These are phyloP conservation scores for Hyposoter didymator DNA, from an alignment of 2,888 invertebrate genomes.

Conservation along the genomic window DNA sequence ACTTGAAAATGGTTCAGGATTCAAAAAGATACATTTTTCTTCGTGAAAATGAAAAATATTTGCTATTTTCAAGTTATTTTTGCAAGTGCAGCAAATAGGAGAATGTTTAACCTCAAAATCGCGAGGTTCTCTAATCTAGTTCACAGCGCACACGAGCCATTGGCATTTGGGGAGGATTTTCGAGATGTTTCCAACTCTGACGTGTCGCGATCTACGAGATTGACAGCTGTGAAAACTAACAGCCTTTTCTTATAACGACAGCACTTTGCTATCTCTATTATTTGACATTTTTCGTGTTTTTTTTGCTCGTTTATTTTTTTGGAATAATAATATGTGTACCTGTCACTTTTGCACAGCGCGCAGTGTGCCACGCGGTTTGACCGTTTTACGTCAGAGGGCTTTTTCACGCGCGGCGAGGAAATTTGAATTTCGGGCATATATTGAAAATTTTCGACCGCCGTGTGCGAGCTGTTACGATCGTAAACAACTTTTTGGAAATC, in stretches of 20 bases:
- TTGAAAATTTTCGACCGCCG: no score
- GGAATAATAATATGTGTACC: not conserved
- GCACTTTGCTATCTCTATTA: not conserved
- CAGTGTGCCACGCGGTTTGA: not conserved
- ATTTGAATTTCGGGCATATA: not conserved
- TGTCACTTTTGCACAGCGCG: not conserved
- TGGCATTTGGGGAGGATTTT: not conserved
- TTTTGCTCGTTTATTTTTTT: not conserved
- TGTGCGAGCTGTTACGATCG: no score
- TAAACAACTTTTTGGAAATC: no score
- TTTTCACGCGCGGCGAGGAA: not conserved
- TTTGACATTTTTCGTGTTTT: not conserved
- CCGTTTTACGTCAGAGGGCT: constrained; percentile 1
- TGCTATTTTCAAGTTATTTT: not conserved
- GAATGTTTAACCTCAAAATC: not conserved
- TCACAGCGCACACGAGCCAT: constrained; percentile 1
- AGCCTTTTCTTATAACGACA: not conserved
- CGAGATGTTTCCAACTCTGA: not conserved
- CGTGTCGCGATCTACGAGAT: not conserved
- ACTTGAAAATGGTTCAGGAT: not conserved
- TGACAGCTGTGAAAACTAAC: constrained; percentile 3
- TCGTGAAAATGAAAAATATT: not conserved
- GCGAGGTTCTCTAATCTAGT: not conserved
- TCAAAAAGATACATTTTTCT: not conserved
- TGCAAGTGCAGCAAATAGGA: not conserved